Evolutionary conservation across 2,113 vertebrate genomes (phyloP), one percentile per base, ranked within the genome.

Genomic region (Tragulus kanchil): DNA sequence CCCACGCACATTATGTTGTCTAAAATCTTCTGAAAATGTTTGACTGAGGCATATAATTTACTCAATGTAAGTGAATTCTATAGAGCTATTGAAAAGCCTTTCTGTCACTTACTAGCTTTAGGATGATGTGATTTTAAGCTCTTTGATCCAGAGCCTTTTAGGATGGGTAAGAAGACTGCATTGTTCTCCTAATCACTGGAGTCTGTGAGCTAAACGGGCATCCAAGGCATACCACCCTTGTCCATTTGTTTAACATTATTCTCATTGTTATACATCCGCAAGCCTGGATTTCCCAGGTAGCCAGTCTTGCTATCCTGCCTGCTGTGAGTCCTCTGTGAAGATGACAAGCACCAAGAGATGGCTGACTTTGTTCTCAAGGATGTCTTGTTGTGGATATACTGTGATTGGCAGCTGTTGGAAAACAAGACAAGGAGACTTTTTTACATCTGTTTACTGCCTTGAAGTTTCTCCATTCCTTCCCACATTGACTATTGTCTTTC

Each of bases 391-490:
- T 98, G 98, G 96, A 96, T 97, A 61, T 96, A 4, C 42, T 85
- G 98, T 98, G 98, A 99, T 95, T 98, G 98, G 98, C 99, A 99
- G 98, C 98, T 98, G 97, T 97, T 98, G 95, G 98, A 98, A 98
- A 98, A 98, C 98, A 98, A 98, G 98, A 98, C 98, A 98, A 97
- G 98, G 98, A 99, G 98, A 99, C 98, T 98, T 99, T 77, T 78
- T 99, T 98, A 99, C 99, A 99, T 99, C 98, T 99, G 98, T 99
- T 99, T 98, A 97, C 98, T 97, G 97, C 98, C 96, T 98, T 98
- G 95, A 98, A 98, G 97, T 94, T 98, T 98, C 98, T 95, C 98
- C 98, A 98, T 98, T 98, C 96, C 98, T 98, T 99, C 96, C 89
- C 97, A 96, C 96, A 98, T 95, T 97, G 96, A 95, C 98, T 98